Conservation (phyloP, 2,797 vertebrate genomes). For the Myripristis jacobus region DNA sequence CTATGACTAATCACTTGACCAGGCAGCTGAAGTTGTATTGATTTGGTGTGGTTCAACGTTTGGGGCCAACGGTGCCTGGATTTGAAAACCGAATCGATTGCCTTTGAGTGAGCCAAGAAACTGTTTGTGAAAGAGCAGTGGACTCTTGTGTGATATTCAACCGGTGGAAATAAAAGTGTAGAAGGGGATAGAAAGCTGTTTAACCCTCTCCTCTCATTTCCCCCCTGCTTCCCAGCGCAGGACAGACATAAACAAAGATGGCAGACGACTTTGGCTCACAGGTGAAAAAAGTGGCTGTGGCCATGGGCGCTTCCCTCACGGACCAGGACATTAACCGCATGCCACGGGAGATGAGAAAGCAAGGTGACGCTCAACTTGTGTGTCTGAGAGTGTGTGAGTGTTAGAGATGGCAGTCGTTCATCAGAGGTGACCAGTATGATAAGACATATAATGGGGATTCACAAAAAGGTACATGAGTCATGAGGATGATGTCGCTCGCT, state of each 20-base stretch:
- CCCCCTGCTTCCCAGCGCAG: neutral
- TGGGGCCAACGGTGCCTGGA: neutral
- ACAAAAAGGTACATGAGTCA: neutral
- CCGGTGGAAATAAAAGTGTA: no score
- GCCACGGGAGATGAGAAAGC: conserved; percentile 55
- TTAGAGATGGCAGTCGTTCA: neutral
- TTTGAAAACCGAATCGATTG: neutral
- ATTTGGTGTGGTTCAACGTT: neutral
- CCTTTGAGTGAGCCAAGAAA: neutral
- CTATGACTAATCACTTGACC: conserved; percentile 27
- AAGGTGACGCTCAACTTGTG: conserved; percentile 39
- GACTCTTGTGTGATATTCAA: neutral
- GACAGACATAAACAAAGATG: conserved; percentile 24
- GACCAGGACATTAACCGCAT: conserved; percentile 68
- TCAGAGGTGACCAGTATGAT: neutral
- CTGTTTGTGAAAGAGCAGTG: neutral
- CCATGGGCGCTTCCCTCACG: conserved; percentile 67
- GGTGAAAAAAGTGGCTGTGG: conserved; percentile 71
- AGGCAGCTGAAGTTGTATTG: neutral
- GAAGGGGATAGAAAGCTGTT: neutral
- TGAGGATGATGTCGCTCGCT: conserved; percentile 3
- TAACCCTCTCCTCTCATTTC: neutral
- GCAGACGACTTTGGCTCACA: conserved; percentile 61
- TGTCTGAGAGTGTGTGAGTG: neutral
- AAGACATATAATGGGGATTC: no score